These are phyloP conservation scores for Typhlomys cinereus DNA, from an alignment of 2,113 vertebrate species.

Conservation along the genomic window DNA sequence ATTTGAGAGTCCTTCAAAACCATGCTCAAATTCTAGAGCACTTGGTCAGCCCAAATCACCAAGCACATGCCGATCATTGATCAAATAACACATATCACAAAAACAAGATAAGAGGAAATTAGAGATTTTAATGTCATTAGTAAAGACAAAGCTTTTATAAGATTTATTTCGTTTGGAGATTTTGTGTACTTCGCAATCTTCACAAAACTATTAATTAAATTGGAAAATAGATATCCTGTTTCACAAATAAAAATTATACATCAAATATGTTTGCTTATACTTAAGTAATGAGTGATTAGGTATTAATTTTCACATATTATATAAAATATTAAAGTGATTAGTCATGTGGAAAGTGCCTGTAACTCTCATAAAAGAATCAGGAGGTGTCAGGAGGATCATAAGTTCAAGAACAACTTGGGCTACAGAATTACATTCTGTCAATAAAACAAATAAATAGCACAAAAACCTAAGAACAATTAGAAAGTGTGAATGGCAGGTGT, in stretches of 20 bases:
- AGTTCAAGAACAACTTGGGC: not conserved
- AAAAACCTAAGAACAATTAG: too few species aligned
- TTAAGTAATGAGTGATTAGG: not conserved
- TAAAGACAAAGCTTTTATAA: not conserved
- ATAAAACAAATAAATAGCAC: not conserved
- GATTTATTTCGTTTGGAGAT: not conserved
- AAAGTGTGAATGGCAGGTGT: too few species aligned
- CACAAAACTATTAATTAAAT: not conserved
- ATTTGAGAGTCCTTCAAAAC: not conserved
- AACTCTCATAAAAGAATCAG: too few species aligned
- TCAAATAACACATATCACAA: not conserved
- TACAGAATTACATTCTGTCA: too few species aligned
- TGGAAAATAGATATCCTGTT: not conserved
- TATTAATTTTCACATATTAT: not conserved
- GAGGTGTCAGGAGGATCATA: too few species aligned
- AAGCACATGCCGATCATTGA: too few species aligned
- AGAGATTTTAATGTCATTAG: not conserved
- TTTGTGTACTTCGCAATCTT: not conserved
- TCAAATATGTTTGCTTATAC: not conserved
- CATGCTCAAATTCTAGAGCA: not conserved
- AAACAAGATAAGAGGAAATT: constrained; percentile 8
- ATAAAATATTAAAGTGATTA: not conserved
- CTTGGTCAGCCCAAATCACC: not conserved
- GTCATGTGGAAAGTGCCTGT: too few species aligned
- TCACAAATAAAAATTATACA: not conserved